Conservation (phyloP, 2,113 vertebrate species). For the Xenopus tropicalis region DNA sequence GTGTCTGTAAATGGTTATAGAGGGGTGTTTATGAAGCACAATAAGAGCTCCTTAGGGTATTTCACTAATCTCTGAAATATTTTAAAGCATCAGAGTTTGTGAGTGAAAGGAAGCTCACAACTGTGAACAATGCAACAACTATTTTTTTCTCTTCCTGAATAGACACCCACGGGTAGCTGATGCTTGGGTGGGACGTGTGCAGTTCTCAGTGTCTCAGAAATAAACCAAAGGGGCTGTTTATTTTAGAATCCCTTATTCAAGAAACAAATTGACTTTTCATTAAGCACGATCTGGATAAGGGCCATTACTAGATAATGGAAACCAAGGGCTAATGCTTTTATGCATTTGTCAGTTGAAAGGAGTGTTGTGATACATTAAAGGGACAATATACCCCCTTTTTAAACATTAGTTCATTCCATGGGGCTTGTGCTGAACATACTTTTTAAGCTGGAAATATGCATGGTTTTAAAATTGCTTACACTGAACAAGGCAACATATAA, state of each 20-base stretch:
- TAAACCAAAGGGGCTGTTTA: slow-evolving; percentile 6
- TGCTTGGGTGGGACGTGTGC: slow-evolving; percentile 27
- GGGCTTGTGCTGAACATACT: no score
- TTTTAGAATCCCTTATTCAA: neutral
- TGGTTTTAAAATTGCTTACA: no score
- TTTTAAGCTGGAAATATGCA: no score
- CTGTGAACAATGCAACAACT: slow-evolving; percentile 23
- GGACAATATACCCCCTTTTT: no score
- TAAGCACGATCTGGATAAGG: no score
- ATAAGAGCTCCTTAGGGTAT: slow-evolving; percentile 12
- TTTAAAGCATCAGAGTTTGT: neutral
- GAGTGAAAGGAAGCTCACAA: slow-evolving; percentile 17
- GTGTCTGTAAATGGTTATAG: slow-evolving; percentile 21
- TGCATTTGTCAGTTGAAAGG: no score
- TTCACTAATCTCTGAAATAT: slow-evolving; percentile 2
- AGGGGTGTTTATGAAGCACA: neutral
- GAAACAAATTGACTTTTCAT: no score
- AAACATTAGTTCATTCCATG: no score
- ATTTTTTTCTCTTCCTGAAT: slow-evolving; percentile 20
- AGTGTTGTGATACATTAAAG: no score
- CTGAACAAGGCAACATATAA: no score
- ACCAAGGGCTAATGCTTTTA: no score
- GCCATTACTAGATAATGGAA: no score
- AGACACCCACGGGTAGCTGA: slow-evolving; percentile 21
- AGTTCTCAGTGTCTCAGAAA: slow-evolving; percentile 19